Base-by-base conservation (phyloP, 2,113 vertebrate species). In the Corvus cornix region DNA sequence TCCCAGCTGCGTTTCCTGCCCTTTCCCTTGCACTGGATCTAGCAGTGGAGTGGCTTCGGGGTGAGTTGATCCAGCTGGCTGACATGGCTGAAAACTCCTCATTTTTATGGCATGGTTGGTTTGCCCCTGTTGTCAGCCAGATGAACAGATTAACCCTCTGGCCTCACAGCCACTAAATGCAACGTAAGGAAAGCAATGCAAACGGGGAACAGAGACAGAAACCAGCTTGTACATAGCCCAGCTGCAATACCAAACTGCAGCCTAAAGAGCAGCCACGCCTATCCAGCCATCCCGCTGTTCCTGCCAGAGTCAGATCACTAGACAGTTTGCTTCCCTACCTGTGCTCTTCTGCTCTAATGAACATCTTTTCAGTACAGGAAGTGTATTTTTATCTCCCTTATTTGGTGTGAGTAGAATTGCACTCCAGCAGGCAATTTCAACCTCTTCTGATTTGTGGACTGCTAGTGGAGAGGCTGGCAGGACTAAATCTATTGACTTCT, bases 361-460 rank as follows among this genome's bases (percentile, higher is more conserved):
- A 72, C 58, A 7, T 60, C 31, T 60, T 85, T 78, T 56, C 81
- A 53, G 89, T 41, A 66, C n/a, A 69, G 53, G 53, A 92, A 66
- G 58, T 41, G 41, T 81, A 60, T 78, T 95, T 95, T 92, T 81
- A 89, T 60, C 94, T 92, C 52, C 33, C 51, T 76, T 66, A 39
- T 60, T 88, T 49, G 6, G 23, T 62, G 43, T 5, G 5, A 62
- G 58, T 58, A 83, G 85, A 73, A 76, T 28, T 73, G 59, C 46
- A 69, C 55, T 86, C 60, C 78, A 87, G 87, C 74, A 90, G 84
- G 78, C 74, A 89, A 87, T 95, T 94, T 88, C 85, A 58, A 9
- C 70, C 63, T 86, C 26, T 56, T 53, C 70, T 79, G 49, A 89
- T 85, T 56, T 60, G 58, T 60, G 81, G 62, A 41, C 59, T 89